Evolutionary conservation across 2,888 invertebrate species (phyloP), one percentile per base, ranked within the genome.

Genomic region (Ormyrus nitidulus): DNA sequence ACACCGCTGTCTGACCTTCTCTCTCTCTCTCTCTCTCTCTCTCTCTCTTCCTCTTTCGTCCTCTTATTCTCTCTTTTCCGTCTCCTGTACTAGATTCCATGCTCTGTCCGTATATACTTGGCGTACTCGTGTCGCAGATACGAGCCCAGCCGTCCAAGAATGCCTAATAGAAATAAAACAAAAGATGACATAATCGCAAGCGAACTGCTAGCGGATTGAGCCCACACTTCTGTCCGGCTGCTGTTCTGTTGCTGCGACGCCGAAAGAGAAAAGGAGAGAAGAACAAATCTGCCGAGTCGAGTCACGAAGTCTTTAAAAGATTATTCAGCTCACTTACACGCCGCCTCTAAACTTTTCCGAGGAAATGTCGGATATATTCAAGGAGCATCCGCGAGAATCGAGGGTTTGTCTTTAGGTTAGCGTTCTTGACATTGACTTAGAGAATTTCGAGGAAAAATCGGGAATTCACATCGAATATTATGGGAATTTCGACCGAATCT

Each of bases 301-400:
- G 76, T 76, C 76, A 76, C 76, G 76, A 76, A 76, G 69, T 76
- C 76, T 76, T 66, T 75, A 75, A 75, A 68, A 75, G 61, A 76
- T 76, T 69, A 69, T 76, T 76, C 76, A 62, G 48, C 46, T 62
- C 69, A 34, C 53, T 54, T 51, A 51, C 46, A 10, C 64, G 53
- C 11, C 46, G 9, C 54, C n/a, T 61, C 34, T 61, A 34, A 75
- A 75, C 66, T 75, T 75, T 75, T 51, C 68, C 58, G 53, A 74
- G 51, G 13, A 53, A 68, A 34, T 10, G 49, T 48, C 58, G 10
- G 34, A 46, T 58, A 10, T 34, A 19, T 34, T 58, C 51, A 2
- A 19, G 49, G 58, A 19, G 44, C 44, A 44, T 68, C 59, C 53
- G n/a, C 19, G 56, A 74, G 49, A 48, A 59, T 44, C 49, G 48